phyloP scores from a whole-genome alignment of 2,113 vertebrate genomes.

The Girardinichthys multiradiatus region DNA sequence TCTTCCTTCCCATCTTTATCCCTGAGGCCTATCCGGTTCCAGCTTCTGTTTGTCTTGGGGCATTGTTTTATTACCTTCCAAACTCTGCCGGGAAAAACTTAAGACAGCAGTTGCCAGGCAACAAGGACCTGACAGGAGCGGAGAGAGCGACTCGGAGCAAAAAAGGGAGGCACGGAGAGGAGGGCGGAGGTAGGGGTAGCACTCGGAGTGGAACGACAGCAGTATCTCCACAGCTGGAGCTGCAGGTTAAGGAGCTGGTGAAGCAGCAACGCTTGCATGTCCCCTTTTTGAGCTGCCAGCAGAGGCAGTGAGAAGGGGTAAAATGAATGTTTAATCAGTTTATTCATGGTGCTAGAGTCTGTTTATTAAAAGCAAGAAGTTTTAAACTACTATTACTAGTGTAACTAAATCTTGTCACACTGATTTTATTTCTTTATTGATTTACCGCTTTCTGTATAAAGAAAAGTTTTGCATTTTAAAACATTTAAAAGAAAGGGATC shows the following conservation, averaged over 20 bases:
- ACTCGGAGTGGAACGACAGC: conserved; percentile 52
- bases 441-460: neutral
- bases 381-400: conserved; percentile 15
- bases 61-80: conserved; percentile 85
- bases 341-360: conserved; percentile 9
- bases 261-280: conserved; percentile 53
- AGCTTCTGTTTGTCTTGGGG: conserved; percentile 81
- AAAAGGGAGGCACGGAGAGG: conserved; percentile 23
- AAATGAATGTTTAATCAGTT: conserved; percentile 50
- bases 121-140: conserved; percentile 78
- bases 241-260: conserved; percentile 42
- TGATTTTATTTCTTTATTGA: neutral
- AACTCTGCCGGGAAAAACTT: conserved; percentile 81
- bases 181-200: conserved; percentile 29
- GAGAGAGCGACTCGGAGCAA: conserved; percentile 53
- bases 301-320: conserved; percentile 32
- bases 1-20: conserved; percentile 20
- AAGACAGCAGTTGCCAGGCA: conserved; percentile 82
- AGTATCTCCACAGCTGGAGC: conserved; percentile 55
- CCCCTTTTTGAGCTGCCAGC: conserved; percentile 24
- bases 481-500: neutral
- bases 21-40: conserved; percentile 68
- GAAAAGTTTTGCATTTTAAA: neutral
- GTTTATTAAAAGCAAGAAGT: conserved; percentile 28
- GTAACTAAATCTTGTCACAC: neutral